Evolutionary conservation across 2,113 vertebrate genomes (phyloP).

Genomic region (Callocephalon fimbriatum): DNA sequence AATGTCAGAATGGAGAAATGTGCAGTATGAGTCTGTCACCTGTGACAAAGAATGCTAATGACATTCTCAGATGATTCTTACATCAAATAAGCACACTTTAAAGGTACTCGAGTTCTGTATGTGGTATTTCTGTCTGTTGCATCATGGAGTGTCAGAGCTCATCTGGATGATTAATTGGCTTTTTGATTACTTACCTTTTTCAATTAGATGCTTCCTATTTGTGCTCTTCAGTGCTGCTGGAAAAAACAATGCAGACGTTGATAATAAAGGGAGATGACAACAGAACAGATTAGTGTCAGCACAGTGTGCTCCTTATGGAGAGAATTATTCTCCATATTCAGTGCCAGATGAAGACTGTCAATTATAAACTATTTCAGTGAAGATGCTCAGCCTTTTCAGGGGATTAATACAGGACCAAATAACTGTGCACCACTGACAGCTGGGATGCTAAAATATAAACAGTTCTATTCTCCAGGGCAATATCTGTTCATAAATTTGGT

Average conservation of each 20-base stretch:
- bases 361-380: conserved; percentile 62
- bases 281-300: conserved; percentile 72
- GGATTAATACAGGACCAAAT: conserved; percentile 49
- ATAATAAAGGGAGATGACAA: conserved; percentile 73
- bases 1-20: conserved; percentile 10
- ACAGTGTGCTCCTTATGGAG: conserved; percentile 52
- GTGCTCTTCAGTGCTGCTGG: conserved; percentile 20
- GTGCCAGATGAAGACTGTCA: conserved; percentile 71
- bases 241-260: conserved; percentile 53
- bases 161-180: conserved; percentile 80
- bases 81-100: conserved; percentile 68
- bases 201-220: conserved; percentile 72
- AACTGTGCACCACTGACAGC: conserved; percentile 34
- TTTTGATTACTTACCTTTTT: conserved; percentile 76
- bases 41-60: conserved; percentile 69
- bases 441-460: conserved; percentile 51
- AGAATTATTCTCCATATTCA: conserved; percentile 70
- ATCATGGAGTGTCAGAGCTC: conserved; percentile 62
- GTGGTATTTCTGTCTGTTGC: conserved; percentile 62
- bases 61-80: conserved; percentile 67
- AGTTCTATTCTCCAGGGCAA: background rate
- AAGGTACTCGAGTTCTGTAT: conserved; percentile 29
- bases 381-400: conserved; percentile 59
- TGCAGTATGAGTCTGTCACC: conserved; percentile 44
- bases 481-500: conserved; percentile 62